Conservation (phyloP, 1,140 invertebrate genomes). For the Drosophila nigromelanica region DNA sequence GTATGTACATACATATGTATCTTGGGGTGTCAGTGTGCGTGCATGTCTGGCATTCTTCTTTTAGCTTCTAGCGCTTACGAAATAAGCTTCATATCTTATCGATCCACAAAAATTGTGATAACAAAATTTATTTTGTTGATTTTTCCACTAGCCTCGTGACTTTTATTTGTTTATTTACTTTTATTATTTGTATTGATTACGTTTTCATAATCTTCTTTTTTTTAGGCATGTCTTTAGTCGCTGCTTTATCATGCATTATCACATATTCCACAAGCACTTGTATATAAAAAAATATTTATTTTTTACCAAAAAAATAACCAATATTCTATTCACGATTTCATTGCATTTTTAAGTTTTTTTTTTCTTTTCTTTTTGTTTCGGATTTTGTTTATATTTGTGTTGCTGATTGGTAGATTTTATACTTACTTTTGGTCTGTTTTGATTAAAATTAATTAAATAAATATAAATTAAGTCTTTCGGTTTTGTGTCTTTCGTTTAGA, state of each 20-base stretch:
- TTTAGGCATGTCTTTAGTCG: conserved; percentile 20
- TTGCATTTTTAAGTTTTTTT: conserved; percentile 17
- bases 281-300: conserved; percentile 31
- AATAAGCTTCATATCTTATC: conserved; percentile 41
- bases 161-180: conserved; percentile 21
- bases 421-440: conserved; percentile 83
- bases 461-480: conserved; percentile 83
- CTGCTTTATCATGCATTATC: conserved; percentile 18
- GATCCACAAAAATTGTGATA: conserved; percentile 34
- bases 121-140: conserved; percentile 20
- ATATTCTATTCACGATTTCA: conserved; percentile 23
- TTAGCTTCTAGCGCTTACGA: conserved; percentile 17
- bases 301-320: conserved; percentile 21
- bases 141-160: conserved; percentile 38
- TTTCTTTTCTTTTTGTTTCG: conserved; percentile 19
- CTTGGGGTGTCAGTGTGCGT: neutral
- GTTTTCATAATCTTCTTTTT: conserved; percentile 8
- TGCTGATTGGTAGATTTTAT: conserved; percentile 26
- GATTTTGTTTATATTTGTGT: conserved; percentile 10
- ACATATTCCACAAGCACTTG: conserved; percentile 44
- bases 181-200: conserved; percentile 22
- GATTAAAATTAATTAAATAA: conserved; percentile 83
- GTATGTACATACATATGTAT: neutral
- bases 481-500: conserved; percentile 71
- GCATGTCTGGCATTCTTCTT: conserved; percentile 14